Evolutionary conservation across 2,113 vertebrate genomes (phyloP), one percentile per base, ranked within the genome.

Genomic region (Deroptyus accipitrinus): DNA sequence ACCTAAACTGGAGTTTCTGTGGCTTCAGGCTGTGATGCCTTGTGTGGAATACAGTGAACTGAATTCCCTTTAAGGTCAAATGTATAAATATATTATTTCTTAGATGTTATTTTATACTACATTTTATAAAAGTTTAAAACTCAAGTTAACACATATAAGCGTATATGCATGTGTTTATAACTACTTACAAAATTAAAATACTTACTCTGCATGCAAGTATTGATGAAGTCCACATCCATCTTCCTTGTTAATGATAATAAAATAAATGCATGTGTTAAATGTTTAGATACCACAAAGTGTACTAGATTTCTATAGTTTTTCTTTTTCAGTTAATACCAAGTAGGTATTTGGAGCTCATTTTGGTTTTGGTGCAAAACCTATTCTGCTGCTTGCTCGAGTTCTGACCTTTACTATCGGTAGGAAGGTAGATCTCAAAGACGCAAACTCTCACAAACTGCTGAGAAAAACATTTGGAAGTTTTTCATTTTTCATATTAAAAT

Each of bases 71-170:
- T 35, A 41, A 69, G 31, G 48, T 85, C 30, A 76, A 73, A 69
- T 61, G 35, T 11, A 10, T 42, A 37, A 27, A 22, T 73, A 35
- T 27, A 52, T 31, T 24, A 16, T 46, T 7, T 67, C 24, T 42
- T 28, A 3, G 55, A 62, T 22, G 13, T 55, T 83, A 18, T 52
- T 70, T 83, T 52, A 23, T 37, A 13, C 2, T 39, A 61, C 83
- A 22, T 52, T 70, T 83, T 57, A 23, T 41, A 13, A 2, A 42
- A 64, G 2, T 48, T 64, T 48, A 55, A 55, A 54, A n/a, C 19
- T 35, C 2, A 0, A 17, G 39, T 57, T 1, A 0, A 23, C 30
- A 1, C 46, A 4, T 74, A 13, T 37, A 62, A 67, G n/a, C 0
- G 0, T 75, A 6, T 59, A 17, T 83, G 31, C 33, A 28, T 55